These are phyloP conservation scores for Trypoxylus dichotomus DNA, from an alignment of 1,140 invertebrate species.

Conservation along the genomic window DNA sequence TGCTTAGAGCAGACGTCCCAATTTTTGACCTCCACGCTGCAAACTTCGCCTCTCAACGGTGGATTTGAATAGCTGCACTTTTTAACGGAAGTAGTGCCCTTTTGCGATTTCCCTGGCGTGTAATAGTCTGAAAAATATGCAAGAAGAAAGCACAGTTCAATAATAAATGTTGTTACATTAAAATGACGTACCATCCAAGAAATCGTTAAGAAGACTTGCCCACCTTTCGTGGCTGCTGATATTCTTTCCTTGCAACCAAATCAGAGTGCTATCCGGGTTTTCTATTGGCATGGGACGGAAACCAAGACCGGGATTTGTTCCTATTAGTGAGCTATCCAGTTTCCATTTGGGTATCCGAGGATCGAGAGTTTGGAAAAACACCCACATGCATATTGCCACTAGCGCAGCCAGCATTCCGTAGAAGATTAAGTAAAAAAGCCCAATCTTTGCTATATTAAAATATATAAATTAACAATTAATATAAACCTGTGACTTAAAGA, in stretches of 20 bases:
- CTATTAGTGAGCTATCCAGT: conserved; percentile 80
- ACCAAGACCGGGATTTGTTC: conserved; percentile 90
- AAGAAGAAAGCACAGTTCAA: conserved; percentile 5
- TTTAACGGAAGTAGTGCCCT: conserved; percentile 59
- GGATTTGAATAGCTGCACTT: conserved; percentile 61
- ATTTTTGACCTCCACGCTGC: conserved; percentile 63
- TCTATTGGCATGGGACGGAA: conserved; percentile 87
- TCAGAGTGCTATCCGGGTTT: conserved; percentile 90
- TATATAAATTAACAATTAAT: conserved; percentile 1
- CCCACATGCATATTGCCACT: conserved; percentile 87
- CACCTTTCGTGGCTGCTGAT: conserved; percentile 78
- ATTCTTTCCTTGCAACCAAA: conserved; percentile 86
- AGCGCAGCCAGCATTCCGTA: conserved; percentile 84
- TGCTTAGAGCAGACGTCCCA: conserved; percentile 69
- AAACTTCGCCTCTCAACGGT: conserved; percentile 61
- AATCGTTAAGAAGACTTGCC: conserved; percentile 72
- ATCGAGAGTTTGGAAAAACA: conserved; percentile 89
- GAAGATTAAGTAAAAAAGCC: conserved; percentile 89
- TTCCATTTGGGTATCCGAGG: conserved; percentile 83
- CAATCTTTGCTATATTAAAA: conserved; percentile 77
- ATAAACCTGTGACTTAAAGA: no score
- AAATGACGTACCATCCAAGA: conserved; percentile 65
- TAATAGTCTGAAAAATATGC: conserved; percentile 58
- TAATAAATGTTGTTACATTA: not conserved
- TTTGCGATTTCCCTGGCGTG: conserved; percentile 59